Evolutionary conservation across 2,888 invertebrate species (phyloP), one percentile per base, ranked within the genome.

Genomic region (Notocelia uddmanniana): DNA sequence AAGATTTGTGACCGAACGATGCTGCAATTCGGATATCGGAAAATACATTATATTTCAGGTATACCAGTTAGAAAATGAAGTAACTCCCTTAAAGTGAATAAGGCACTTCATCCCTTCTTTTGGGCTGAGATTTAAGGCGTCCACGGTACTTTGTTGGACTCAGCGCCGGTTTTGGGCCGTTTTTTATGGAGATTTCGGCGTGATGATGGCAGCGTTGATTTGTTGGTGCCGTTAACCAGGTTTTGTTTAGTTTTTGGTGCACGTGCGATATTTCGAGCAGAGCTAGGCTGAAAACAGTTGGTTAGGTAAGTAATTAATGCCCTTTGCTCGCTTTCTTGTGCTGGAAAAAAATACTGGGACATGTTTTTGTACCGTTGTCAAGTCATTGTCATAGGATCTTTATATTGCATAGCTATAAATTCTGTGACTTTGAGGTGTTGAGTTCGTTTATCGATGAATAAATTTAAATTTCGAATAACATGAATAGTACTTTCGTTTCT

Each of bases 21-120:
- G 86, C 89, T 85, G 90, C 90, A 91, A 92, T 91, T 92, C 90
- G 89, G 87, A 88, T 92, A 90, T 90, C 89, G 89, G 88, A 85
- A 91, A 90, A 91, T 90, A 91, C 90, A 91, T 92, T 90, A 90
- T 90, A 90, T 90, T 64, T 64, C 37, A 64, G 21, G 52, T 18
- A 37, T 21, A n/a, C n/a, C 15, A 37, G 23, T 19, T 54, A 0
- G 3, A 37, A 15, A 64, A 64, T 3, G 64, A 11, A 15, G 1
- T 54, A 37, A 64, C n/a, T 23, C 5, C 23, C 21, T 52, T 23
- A 3, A 10, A 2, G 1, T n/a, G 3, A n/a, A 1, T n/a, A 64
- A 9, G 9, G n/a, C 64, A 8, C 34, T 64, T 54, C 37, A n/a
- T 13, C 1, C 37, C n/a, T 64, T 64, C 21, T 37, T 34, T 37